Evolutionary conservation across 2,888 invertebrate genomes (phyloP).

Genomic region (Sinotaia quadrata): DNA sequence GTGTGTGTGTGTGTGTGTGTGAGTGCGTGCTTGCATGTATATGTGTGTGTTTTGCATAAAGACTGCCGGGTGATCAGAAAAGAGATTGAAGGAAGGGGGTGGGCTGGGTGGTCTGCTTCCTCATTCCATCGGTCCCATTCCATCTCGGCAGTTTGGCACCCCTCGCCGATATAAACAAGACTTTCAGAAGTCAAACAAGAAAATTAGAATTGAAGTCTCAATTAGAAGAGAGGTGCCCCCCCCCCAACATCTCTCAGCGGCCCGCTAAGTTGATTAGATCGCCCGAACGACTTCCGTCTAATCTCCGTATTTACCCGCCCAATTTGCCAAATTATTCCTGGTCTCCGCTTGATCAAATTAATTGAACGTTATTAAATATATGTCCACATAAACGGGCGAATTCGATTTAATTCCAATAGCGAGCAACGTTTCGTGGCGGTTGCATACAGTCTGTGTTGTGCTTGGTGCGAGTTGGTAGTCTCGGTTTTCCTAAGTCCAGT

Average conservation of each 20-base stretch:
- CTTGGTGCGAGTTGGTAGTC: constrained; percentile 7
- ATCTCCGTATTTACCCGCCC: constrained; percentile 37
- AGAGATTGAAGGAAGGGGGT: too few species aligned
- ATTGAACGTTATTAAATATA: constrained; percentile 44
- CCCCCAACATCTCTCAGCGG: background rate
- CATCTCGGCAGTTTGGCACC: background rate
- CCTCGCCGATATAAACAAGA: constrained; percentile 22
- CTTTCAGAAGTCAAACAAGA: constrained; percentile 28
- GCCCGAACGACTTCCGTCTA: constrained; percentile 23
- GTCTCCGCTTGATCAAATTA: constrained; percentile 39
- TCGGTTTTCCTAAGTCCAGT: background rate
- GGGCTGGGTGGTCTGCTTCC: too few species aligned
- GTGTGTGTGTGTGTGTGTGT: background rate
- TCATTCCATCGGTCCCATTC: background rate
- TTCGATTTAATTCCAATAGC: constrained; percentile 40
- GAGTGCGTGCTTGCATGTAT: too few species aligned
- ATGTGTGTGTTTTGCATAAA: too few species aligned
- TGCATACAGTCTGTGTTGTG: constrained; percentile 7
- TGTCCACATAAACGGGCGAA: constrained; percentile 36
- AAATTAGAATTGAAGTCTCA: constrained; percentile 32
- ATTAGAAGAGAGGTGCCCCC: constrained; percentile 31
- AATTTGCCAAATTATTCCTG: constrained; percentile 38
- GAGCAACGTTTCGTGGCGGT: constrained; percentile 31
- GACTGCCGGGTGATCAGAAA: too few species aligned
- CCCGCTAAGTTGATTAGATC: constrained; percentile 35